phyloP scores from a whole-genome alignment of 2,888 invertebrate species.

The Sceliomorpha sp. region DNA sequence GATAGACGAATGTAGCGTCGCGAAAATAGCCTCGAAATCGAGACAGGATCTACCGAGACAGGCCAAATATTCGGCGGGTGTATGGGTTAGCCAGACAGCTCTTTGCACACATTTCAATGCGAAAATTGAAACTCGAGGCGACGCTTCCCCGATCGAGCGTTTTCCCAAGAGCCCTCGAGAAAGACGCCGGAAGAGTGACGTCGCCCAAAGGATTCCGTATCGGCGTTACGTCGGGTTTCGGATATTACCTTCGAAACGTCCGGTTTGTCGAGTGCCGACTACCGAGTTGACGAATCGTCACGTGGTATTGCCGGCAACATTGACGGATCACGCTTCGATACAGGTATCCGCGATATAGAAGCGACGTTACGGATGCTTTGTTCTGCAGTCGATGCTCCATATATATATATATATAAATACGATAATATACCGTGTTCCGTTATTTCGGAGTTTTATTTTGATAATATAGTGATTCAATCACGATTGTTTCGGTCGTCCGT shows the following conservation, averaged over 20 bases:
- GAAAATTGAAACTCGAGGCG: slow-evolving; percentile 40
- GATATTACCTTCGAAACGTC: slow-evolving; percentile 61
- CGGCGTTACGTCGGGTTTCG: slow-evolving; percentile 53
- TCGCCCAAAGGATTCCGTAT: slow-evolving; percentile 42
- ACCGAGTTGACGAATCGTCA: slow-evolving; percentile 69
- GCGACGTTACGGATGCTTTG: too few species aligned
- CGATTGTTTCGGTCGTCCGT: too few species aligned
- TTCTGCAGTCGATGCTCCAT: too few species aligned
- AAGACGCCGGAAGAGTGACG: slow-evolving; percentile 40
- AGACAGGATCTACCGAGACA: background rate
- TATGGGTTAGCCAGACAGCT: slow-evolving; percentile 21
- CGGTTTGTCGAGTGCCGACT: slow-evolving; percentile 61
- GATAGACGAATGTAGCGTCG: slow-evolving; percentile 1
- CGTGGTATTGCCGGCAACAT: slow-evolving; percentile 59
- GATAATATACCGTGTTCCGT: too few species aligned
- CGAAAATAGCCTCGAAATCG: slow-evolving; percentile 8
- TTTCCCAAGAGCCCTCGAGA: slow-evolving; percentile 27
- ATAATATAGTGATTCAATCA: too few species aligned
- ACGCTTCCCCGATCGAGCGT: slow-evolving; percentile 21
- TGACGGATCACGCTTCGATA: slow-evolving; percentile 61
- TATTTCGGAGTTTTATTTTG: too few species aligned
- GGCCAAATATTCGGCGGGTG: slow-evolving; percentile 6
- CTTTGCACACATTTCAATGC: slow-evolving; percentile 26
- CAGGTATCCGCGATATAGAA: background rate
- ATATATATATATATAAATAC: too few species aligned